Percentiles rank a stretch among this genome's conserved stretches.
Conservation (phyloP, 1,140 invertebrate genomes). For the Aphaenogaster rudis region DNA sequence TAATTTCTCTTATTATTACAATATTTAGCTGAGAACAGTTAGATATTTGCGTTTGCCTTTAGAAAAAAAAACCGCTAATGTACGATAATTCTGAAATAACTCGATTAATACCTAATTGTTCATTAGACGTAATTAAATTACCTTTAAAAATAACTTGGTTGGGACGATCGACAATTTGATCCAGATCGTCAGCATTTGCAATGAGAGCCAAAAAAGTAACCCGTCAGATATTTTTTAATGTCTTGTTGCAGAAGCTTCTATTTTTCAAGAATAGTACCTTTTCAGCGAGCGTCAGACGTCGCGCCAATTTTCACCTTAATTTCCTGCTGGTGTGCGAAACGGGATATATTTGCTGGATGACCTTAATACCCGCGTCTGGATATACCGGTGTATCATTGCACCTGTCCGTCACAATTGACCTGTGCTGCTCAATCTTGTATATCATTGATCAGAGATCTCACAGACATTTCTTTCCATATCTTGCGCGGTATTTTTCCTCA, state of each 20-base stretch:
- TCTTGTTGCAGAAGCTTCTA: constrained; percentile 17
- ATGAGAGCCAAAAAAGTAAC: constrained; percentile 8
- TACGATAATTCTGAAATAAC: constrained; percentile 2
- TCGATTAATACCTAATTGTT: constrained; percentile 9
- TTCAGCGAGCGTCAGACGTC: constrained; percentile 49
- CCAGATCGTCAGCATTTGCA: neutral
- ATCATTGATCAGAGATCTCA: constrained; percentile 33
- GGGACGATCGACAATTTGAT: neutral
- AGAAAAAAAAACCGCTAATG: neutral
- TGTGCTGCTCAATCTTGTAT: constrained; percentile 53
- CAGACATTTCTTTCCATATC: constrained; percentile 10
- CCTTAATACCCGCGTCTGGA: constrained; percentile 63
- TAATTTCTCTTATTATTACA: constrained; percentile 6
- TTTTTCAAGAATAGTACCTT: constrained; percentile 39
- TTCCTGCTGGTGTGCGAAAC: constrained; percentile 15
- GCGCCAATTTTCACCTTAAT: constrained; percentile 48
- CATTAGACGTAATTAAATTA: constrained; percentile 3
- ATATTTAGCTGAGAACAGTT: neutral
- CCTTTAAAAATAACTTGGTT: constrained; percentile 6
- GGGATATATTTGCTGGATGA: constrained; percentile 67
- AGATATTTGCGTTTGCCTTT: neutral
- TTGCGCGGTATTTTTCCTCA: neutral
- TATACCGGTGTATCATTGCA: constrained; percentile 53
- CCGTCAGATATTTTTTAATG: constrained; percentile 45
- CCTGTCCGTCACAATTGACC: constrained; percentile 67